phyloP scores from a whole-genome alignment of 2,888 invertebrate genomes.

The Ophonus ardosiacus region DNA sequence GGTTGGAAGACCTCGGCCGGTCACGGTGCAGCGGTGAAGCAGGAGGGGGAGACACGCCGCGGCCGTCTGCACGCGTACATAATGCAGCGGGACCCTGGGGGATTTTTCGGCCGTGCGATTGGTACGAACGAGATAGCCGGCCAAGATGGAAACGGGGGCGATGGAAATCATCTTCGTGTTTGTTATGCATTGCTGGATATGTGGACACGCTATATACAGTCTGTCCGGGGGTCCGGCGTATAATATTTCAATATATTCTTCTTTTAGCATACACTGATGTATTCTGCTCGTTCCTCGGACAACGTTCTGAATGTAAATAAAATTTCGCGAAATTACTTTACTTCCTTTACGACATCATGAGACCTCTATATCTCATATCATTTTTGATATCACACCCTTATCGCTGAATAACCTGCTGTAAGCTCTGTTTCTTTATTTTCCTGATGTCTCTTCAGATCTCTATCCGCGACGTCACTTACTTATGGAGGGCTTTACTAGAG shows the following conservation, averaged over 20 bases:
- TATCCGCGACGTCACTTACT: slow-evolving; percentile 13
- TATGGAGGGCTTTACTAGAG: background rate
- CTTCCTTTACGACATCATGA: slow-evolving; percentile 62
- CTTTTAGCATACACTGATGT: slow-evolving; percentile 65
- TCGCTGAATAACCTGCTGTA: slow-evolving; percentile 57
- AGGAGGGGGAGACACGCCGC: background rate
- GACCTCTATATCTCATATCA: slow-evolving; percentile 52
- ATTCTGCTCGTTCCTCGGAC: slow-evolving; percentile 56
- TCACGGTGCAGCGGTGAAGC: background rate
- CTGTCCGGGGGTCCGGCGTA: slow-evolving; percentile 69
- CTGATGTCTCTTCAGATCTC: slow-evolving; percentile 24
- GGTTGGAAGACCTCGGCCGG: slow-evolving; percentile 38
- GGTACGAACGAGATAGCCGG: slow-evolving; percentile 70
- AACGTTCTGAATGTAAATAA: slow-evolving; percentile 67
- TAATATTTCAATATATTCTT: slow-evolving; percentile 75
- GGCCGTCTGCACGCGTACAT: slow-evolving; percentile 54
- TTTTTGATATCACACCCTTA: slow-evolving; percentile 59
- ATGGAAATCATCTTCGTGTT: slow-evolving; percentile 74
- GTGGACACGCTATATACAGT: slow-evolving; percentile 71
- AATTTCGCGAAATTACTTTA: slow-evolving; percentile 67
- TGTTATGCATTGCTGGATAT: slow-evolving; percentile 75
- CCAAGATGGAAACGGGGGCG: slow-evolving; percentile 70
- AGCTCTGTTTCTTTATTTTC: slow-evolving; percentile 53
- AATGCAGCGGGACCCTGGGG: slow-evolving; percentile 63
- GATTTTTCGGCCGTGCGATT: slow-evolving; percentile 68